A percentile compares a stretch with the other conserved stretches of the same genome.
These are phyloP conservation scores for Epinotia bilunana DNA, from an alignment of 2,888 invertebrate species.

Conservation along the genomic window DNA sequence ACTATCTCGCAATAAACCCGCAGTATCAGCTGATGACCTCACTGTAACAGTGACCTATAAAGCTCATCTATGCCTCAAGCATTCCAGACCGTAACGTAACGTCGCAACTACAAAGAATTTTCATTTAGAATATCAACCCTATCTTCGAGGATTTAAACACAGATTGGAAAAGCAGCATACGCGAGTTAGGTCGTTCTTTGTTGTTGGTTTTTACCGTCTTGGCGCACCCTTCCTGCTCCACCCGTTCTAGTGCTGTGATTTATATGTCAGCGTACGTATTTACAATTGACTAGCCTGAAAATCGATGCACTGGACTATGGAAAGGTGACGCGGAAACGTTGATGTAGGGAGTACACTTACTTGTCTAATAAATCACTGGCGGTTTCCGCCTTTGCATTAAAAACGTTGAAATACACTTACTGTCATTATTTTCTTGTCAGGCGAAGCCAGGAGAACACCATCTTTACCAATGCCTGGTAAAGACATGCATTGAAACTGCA, in stretches of 20 bases:
- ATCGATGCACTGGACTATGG: neutral
- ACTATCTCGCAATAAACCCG: constrained; percentile 29
- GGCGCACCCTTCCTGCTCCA: constrained; percentile 76
- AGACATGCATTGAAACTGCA: neutral
- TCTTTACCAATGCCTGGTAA: neutral
- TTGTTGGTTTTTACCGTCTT: constrained; percentile 54
- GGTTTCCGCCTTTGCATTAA: no score
- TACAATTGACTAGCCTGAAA: constrained; percentile 12
- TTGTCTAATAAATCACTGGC: no score
- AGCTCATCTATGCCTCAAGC: constrained; percentile 56
- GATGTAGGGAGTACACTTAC: no score
- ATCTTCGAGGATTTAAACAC: neutral
- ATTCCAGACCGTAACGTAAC: neutral
- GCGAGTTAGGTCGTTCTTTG: neutral
- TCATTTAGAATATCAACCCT: neutral
- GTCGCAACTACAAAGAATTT: neutral
- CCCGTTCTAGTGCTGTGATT: constrained; percentile 51
- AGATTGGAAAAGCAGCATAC: neutral
- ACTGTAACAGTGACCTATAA: constrained; percentile 70
- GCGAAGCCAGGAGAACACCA: neutral
- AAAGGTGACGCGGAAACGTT: neutral
- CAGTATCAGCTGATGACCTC: constrained; percentile 41
- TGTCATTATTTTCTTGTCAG: neutral
- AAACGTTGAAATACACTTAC: neutral
- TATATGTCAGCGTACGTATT: constrained; percentile 24